phyloP scores from a whole-genome alignment of 2,888 invertebrate species.

The Aporophyla lueneburgensis region DNA sequence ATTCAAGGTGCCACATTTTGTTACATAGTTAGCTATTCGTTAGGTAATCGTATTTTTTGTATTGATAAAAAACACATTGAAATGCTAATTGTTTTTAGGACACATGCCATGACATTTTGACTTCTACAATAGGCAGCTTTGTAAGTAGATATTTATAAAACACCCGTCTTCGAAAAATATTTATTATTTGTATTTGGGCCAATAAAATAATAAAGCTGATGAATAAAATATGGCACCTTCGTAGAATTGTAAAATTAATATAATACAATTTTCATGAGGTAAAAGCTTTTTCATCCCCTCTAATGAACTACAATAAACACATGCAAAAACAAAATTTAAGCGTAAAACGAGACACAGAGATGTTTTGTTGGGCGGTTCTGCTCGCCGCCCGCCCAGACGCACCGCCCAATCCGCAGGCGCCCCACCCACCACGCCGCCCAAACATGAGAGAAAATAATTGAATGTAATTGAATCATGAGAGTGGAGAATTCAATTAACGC shows the following conservation, averaged over 20 bases:
- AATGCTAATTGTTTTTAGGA: slow-evolving; percentile 13
- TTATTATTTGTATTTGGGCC: neutral
- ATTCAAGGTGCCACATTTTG: slow-evolving; percentile 74
- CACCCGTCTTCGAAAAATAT: neutral
- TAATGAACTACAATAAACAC: slow-evolving; percentile 39
- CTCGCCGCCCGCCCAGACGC: slow-evolving; percentile 78
- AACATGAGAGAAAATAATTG: slow-evolving; percentile 80
- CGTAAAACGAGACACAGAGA: slow-evolving; percentile 69
- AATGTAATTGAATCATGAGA: slow-evolving; percentile 86
- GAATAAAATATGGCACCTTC: neutral
- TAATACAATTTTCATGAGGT: neutral
- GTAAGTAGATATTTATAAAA: neutral
- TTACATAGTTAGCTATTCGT: slow-evolving; percentile 37
- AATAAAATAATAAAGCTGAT: neutral
- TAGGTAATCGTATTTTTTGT: slow-evolving; percentile 28
- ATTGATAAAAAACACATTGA: slow-evolving; percentile 24
- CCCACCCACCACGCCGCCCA: slow-evolving; percentile 83
- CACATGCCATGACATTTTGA: slow-evolving; percentile 19
- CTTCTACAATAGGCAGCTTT: neutral
- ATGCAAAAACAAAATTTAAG: slow-evolving; percentile 54
- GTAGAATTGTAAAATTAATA: neutral
- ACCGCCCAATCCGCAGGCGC: slow-evolving; percentile 81
- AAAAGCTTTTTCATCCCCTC: neutral
- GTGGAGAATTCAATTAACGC: slow-evolving; percentile 84
- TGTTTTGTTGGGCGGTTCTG: slow-evolving; percentile 80